These are phyloP conservation scores for Drosophila fulvimacula DNA, from an alignment of 2,888 invertebrate species.

Conservation along the genomic window DNA sequence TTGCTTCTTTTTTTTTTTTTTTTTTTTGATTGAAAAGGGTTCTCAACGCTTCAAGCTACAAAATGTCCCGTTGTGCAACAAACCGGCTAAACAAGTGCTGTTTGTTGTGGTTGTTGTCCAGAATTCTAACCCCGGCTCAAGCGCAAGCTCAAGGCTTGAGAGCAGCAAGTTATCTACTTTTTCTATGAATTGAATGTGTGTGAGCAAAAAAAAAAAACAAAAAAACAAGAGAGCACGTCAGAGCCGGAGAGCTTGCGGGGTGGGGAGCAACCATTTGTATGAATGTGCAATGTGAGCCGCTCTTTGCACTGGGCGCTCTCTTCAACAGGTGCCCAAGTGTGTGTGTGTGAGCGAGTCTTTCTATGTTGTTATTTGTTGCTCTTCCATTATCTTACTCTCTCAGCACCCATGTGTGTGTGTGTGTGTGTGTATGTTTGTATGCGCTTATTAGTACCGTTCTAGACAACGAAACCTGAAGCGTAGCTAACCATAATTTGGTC, in stretches of 20 bases:
- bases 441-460: slow-evolving; percentile 75
- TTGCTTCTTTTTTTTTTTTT: neutral
- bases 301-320: slow-evolving; percentile 51
- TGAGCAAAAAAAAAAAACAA: slow-evolving; percentile 22
- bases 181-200: slow-evolving; percentile 35
- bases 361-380: slow-evolving; percentile 17
- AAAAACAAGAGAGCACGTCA: slow-evolving; percentile 16
- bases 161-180: slow-evolving; percentile 30
- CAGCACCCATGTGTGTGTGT: slow-evolving; percentile 7
- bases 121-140: slow-evolving; percentile 49
- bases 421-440: slow-evolving; percentile 23
- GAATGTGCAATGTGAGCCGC: slow-evolving; percentile 61
- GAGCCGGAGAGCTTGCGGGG: slow-evolving; percentile 7
- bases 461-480: slow-evolving; percentile 78
- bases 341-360: slow-evolving; percentile 14
- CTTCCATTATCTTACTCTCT: slow-evolving; percentile 3
- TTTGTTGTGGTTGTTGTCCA: slow-evolving; percentile 37
- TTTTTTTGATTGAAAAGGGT: slow-evolving; percentile 55
- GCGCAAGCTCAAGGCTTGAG: slow-evolving; percentile 53
- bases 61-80: slow-evolving; percentile 78
- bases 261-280: slow-evolving; percentile 48
- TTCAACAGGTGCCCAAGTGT: slow-evolving; percentile 29
- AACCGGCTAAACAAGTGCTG: slow-evolving; percentile 72
- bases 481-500: slow-evolving; percentile 74
- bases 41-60: slow-evolving; percentile 46